phyloP scores from a whole-genome alignment of 2,888 invertebrate genomes.

The Eurytoma adleriae region DNA sequence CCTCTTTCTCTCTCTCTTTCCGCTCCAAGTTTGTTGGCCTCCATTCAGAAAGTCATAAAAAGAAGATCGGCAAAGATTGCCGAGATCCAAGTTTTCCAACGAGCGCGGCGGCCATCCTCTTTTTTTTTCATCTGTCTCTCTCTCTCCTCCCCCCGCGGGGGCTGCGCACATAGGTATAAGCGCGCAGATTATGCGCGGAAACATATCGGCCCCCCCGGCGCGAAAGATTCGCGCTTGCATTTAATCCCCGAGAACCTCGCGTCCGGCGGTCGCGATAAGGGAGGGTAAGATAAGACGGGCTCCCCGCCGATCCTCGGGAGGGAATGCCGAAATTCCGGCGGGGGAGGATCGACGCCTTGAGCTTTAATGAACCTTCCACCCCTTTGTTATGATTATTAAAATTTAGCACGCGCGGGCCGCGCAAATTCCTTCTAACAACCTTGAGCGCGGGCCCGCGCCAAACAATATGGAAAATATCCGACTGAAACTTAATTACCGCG shows the following conservation, averaged over 20 bases:
- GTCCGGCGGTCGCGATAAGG: background rate
- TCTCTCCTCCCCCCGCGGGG: background rate
- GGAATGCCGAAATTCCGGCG: background rate
- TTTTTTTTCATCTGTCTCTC: background rate
- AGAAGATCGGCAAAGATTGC: slow-evolving; percentile 53
- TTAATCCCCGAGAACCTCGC: slow-evolving; percentile 4
- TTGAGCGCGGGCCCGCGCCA: slow-evolving; percentile 13
- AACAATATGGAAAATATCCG: slow-evolving; percentile 52
- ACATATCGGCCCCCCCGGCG: background rate
- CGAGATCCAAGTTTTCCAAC: slow-evolving; percentile 26
- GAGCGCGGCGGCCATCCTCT: background rate
- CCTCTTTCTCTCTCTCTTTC: background rate
- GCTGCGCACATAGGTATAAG: background rate
- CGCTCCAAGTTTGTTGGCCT: slow-evolving; percentile 45
- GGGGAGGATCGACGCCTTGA: background rate
- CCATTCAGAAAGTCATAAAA: slow-evolving; percentile 56
- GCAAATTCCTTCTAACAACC: slow-evolving; percentile 47
- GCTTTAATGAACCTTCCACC: slow-evolving; percentile 18
- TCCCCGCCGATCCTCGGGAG: background rate
- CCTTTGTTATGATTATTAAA: slow-evolving; percentile 49
- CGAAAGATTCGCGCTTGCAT: background rate
- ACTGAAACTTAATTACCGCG: slow-evolving; percentile 51
- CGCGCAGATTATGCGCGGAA: background rate
- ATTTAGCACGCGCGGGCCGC: slow-evolving; percentile 13
- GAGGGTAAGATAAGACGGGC: background rate